Base-by-base conservation (phyloP, 2,888 invertebrate species). In the Philonicus albiceps region DNA sequence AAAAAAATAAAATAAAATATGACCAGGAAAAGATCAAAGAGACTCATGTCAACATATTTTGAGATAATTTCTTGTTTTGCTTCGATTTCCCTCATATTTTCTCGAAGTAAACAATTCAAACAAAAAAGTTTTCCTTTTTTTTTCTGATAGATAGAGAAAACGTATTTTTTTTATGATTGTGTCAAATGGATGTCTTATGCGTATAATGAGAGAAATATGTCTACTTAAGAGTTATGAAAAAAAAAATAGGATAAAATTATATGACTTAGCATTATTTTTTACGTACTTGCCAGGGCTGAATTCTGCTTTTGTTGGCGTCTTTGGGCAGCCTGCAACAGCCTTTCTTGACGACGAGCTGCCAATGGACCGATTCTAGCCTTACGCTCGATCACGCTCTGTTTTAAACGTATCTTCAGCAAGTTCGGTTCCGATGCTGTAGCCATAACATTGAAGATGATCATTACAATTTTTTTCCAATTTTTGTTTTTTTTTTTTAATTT, bases 311-410 rank as follows among this genome's bases (percentile, higher is more conserved):
- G 91, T 89, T 89, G 88, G 88, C 93, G 93, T 91, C 94, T 93
- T 88, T 93, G 94, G 89, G 94, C 91, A 90, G 92, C 95, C 93
- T 96, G 95, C 90, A 95, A 94, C 91, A 95, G 94, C 89, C 95
- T 94, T 90, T 96, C 95, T 92, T 96, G 97, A 89, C 98, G 95
- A 90, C 98, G 95, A 90, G 95, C 93, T 90, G 94, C 96, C 93
- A 98, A 95, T 90, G 98, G 98, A 92, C 98, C 98, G 88, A 90
- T 91, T 87, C 92, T 90, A 92, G 97, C 96, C 92, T 98, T 96
- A 89, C 98, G 95, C 93, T 98, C 98, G 94, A 97, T 96, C 92
- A 98, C 98, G 92, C 98, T 97, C 94, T 98, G 97, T 94, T 97
- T 97, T 92, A 97, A 95, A 89, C 97, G 96, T 93, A 97, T 96